A percentile compares a stretch with the other conserved stretches of the same genome.
phyloP scores from a whole-genome alignment of 2,888 invertebrate species.

The Diadegma fenestrale region DNA sequence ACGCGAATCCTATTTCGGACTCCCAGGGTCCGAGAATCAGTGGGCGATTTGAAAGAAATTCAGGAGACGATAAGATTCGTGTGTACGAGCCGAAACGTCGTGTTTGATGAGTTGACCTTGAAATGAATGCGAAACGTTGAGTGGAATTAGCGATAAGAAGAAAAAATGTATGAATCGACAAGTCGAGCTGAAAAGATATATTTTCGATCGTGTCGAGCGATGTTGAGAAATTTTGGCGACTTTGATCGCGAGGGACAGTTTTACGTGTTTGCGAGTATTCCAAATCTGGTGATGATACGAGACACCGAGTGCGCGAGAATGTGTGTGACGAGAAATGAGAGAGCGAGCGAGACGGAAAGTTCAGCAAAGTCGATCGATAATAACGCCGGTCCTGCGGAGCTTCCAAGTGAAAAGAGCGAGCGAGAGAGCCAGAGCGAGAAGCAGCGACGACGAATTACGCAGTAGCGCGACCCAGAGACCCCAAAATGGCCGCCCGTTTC shows the following conservation, averaged over 20 bases:
- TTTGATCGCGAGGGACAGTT: slow-evolving; percentile 22
- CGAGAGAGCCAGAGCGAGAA: slow-evolving; percentile 34
- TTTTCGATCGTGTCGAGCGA: slow-evolving; percentile 21
- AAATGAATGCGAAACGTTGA: not conserved
- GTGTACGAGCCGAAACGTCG: not conserved
- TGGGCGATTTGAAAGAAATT: not conserved
- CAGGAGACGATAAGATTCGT: not conserved
- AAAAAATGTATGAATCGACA: not conserved
- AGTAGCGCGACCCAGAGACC: slow-evolving; percentile 69
- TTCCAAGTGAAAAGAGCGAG: slow-evolving; percentile 42
- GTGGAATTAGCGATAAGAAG: not conserved
- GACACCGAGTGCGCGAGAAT: not conserved
- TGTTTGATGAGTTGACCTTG: not conserved
- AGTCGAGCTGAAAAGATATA: not conserved
- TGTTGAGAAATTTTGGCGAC: not conserved
- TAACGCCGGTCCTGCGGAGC: slow-evolving; percentile 49
- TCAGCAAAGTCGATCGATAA: slow-evolving; percentile 62
- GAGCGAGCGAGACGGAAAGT: slow-evolving; percentile 41
- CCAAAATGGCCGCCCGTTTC: slow-evolving; percentile 68
- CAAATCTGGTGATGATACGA: slow-evolving; percentile 32
- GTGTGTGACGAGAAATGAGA: slow-evolving; percentile 25
- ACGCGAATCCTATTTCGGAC: slow-evolving; percentile 25
- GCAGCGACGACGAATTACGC: slow-evolving; percentile 67
- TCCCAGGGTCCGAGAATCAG: not conserved
- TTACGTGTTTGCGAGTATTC: slow-evolving; percentile 41